Base-by-base conservation (phyloP, 2,888 invertebrate species). In the Anagyrus pseudococci region DNA sequence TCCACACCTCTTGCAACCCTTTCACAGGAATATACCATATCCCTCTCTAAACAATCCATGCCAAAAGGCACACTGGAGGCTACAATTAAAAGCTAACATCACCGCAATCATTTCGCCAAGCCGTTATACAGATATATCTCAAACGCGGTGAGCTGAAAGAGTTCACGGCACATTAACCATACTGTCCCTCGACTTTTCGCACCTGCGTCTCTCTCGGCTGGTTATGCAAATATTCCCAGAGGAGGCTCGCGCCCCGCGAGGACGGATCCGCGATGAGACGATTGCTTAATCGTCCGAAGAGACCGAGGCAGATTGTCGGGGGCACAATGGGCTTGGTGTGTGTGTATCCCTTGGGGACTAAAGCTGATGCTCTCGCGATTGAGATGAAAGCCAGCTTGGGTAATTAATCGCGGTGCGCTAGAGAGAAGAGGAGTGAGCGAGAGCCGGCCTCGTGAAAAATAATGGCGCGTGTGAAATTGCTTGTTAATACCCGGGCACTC, bases 121-220 rank as follows among this genome's bases (percentile, higher is more conserved):
- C 33, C 33, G 3, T 15, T 37, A 13, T 37, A 37, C 33, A 15
- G 10, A 37, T 8, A 37, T 37, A 37, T 37, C 10, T n/a, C 8
- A 37, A 2, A 4, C 33, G 33, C 33, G 15, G 8, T n/a, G n/a
- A n/a, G n/a, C 15, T 37, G 33, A 37, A 37, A 75, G 72, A 73
- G 69, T 75, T 77, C 74, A 75, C 72, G 70, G 71, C 49, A 74
- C 77, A 77, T 77, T 77, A 76, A 73, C 57, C 70, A 72, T 70
- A n/a, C n/a, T n/a, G 70, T 74, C 72, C 71, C 72, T 73, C 73
- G 41, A 70, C 66, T 66, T 33, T 48, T 37, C 41, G 29, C 23
- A 2, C 8, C 2, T 23, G 52, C 56, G 40, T 44, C 40, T 46
- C 25, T 47, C 40, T 52, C 25, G 8, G 67, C 73, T 70, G 71